Percentiles rank a stretch among this genome's conserved stretches.
These are phyloP conservation scores for Schlechtendalia chinensis DNA, from an alignment of 1,140 invertebrate genomes.

Conservation along the genomic window DNA sequence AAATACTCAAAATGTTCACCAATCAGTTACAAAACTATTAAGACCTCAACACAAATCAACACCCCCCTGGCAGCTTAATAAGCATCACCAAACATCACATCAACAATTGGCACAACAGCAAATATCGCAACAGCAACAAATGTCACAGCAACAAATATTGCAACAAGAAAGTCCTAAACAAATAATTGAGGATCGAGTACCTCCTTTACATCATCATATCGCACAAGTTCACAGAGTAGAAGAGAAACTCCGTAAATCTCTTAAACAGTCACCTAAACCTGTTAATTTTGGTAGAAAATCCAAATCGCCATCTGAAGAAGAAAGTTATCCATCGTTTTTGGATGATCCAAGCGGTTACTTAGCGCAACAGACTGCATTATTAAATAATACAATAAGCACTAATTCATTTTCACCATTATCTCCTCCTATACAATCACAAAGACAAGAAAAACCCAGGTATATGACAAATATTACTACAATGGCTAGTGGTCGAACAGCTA, in stretches of 20 bases:
- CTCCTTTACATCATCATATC: conserved; percentile 65
- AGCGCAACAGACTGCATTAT: conserved; percentile 77
- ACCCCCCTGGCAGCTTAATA: conserved; percentile 44
- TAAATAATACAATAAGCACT: conserved; percentile 72
- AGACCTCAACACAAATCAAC: conserved; percentile 53
- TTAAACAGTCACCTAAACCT: conserved; percentile 24
- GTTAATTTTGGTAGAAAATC: conserved; percentile 59
- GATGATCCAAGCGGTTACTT: conserved; percentile 87
- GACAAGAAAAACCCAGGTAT: conserved; percentile 30
- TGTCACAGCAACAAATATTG: conserved; percentile 52
- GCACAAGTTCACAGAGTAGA: conserved; percentile 9
- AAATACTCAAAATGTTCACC: conserved; percentile 57
- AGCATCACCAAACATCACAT: conserved; percentile 52
- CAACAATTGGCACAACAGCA: conserved; percentile 54
- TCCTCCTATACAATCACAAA: conserved; percentile 26
- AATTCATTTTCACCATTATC: conserved; percentile 42
- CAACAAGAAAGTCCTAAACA: conserved; percentile 46
- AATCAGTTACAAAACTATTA: conserved; percentile 55
- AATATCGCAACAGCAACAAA: conserved; percentile 56
- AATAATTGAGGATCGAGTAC: conserved; percentile 63
- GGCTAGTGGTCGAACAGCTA: conserved; percentile 71
- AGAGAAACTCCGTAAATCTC: conserved; percentile 39
- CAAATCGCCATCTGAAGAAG: conserved; percentile 57
- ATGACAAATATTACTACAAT: conserved; percentile 65
- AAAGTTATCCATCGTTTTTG: conserved; percentile 69